Percentiles rank a stretch among this genome's conserved stretches.
These are phyloP conservation scores for Drosophila kokeensis DNA, from an alignment of 2,888 invertebrate genomes.

Conservation along the genomic window DNA sequence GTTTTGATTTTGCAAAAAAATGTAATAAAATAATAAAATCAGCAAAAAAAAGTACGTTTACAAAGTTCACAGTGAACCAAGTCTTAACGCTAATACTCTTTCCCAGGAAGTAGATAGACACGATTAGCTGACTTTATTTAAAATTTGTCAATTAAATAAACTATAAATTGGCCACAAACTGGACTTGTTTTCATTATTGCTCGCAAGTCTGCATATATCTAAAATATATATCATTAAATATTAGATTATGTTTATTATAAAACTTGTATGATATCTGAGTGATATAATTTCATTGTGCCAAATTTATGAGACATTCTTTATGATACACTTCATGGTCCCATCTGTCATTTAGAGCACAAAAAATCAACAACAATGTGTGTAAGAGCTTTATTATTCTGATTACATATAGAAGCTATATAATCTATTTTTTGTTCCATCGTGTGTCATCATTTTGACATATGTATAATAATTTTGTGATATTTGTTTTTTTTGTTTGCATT, in stretches of 20 bases:
- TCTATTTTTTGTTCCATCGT: slow-evolving; percentile 24
- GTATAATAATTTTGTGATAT: slow-evolving; percentile 45
- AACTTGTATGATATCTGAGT: neutral
- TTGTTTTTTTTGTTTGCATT: slow-evolving; percentile 6
- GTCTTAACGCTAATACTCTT: slow-evolving; percentile 30
- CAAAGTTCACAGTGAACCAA: neutral
- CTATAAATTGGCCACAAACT: neutral
- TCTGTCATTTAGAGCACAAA: slow-evolving; percentile 32
- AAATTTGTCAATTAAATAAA: neutral
- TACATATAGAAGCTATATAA: slow-evolving; percentile 37
- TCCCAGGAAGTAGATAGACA: neutral
- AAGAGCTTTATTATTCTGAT: slow-evolving; percentile 40
- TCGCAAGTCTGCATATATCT: neutral
- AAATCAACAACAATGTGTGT: slow-evolving; percentile 11
- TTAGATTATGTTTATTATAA: neutral
- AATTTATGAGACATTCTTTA: slow-evolving; percentile 18
- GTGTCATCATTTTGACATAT: slow-evolving; percentile 56
- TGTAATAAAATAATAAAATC: slow-evolving; percentile 46
- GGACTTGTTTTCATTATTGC: neutral
- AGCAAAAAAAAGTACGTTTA: slow-evolving; percentile 12
- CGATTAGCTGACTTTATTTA: neutral
- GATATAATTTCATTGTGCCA: neutral
- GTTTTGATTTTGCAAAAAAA: slow-evolving; percentile 66
- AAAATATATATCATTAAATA: neutral
- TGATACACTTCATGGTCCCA: slow-evolving; percentile 32